Conservation (phyloP, 2,113 vertebrate genomes). For the Microtus pennsylvanicus region DNA sequence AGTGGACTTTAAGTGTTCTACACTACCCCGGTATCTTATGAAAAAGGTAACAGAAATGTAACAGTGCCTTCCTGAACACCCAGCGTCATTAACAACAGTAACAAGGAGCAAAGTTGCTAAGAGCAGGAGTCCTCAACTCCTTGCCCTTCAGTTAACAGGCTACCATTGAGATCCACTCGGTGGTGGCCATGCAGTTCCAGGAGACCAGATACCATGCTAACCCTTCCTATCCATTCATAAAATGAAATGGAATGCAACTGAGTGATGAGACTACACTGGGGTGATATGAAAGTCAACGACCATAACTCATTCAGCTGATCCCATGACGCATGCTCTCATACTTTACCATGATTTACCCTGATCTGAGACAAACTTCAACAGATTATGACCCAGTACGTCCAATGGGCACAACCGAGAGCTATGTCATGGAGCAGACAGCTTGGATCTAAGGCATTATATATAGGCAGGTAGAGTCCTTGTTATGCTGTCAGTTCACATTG, state of each 20-base stretch:
- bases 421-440: neutral
- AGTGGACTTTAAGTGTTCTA: neutral
- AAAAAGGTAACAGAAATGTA: neutral
- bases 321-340: neutral
- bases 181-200: neutral
- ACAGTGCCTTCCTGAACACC: neutral
- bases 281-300: neutral
- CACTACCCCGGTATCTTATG: neutral
- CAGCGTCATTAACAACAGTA: neutral
- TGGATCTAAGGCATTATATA: neutral
- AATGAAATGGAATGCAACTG: neutral
- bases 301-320: neutral
- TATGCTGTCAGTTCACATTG: neutral
- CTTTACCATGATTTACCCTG: neutral
- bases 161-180: neutral
- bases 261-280: neutral
- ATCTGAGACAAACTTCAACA: neutral
- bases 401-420: neutral
- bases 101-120: neutral
- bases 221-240: neutral
- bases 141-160: neutral
- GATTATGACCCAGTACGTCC: neutral
- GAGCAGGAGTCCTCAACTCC: neutral
- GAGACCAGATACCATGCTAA: neutral
- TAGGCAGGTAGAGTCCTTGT: neutral